phyloP scores from a whole-genome alignment of 2,888 invertebrate species.

The Patella ulyssiponensis region DNA sequence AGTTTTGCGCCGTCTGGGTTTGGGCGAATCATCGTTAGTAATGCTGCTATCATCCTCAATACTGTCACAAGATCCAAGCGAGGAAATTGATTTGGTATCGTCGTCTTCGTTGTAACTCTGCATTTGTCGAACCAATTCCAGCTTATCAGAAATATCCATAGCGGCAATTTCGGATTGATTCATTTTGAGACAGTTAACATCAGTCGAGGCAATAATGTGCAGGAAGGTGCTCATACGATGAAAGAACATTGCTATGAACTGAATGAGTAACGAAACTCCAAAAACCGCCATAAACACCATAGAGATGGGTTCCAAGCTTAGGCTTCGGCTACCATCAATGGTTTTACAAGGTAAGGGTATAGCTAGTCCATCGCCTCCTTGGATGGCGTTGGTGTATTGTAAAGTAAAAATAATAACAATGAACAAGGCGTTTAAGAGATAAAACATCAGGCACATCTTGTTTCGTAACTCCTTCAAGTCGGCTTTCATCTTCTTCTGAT shows the following conservation, averaged over 20 bases:
- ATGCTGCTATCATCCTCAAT: constrained; percentile 55
- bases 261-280: constrained; percentile 93
- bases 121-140: constrained; percentile 58
- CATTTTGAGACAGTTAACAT: constrained; percentile 75
- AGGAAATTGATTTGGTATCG: constrained; percentile 55
- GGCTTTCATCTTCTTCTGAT: constrained; percentile 36
- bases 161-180: constrained; percentile 56
- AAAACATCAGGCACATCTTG: constrained; percentile 82
- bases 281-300: constrained; percentile 98
- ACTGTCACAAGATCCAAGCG: constrained; percentile 46
- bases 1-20: constrained; percentile 49
- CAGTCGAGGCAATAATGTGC: constrained; percentile 95
- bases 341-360: constrained; percentile 51
- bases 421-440: constrained; percentile 98
- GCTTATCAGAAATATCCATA: constrained; percentile 60
- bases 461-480: constrained; percentile 91
- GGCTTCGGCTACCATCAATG: constrained; percentile 34
- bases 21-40: constrained; percentile 57
- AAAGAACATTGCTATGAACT: constrained; percentile 98
- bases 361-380: constrained; percentile 44
- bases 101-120: constrained; percentile 60
- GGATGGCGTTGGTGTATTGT: constrained; percentile 82
- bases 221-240: constrained; percentile 97
- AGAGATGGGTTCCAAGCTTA: constrained; percentile 67
- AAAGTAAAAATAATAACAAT: constrained; percentile 97